Conservation (phyloP, 2,113 vertebrate genomes). For the Vidua chalybeata region DNA sequence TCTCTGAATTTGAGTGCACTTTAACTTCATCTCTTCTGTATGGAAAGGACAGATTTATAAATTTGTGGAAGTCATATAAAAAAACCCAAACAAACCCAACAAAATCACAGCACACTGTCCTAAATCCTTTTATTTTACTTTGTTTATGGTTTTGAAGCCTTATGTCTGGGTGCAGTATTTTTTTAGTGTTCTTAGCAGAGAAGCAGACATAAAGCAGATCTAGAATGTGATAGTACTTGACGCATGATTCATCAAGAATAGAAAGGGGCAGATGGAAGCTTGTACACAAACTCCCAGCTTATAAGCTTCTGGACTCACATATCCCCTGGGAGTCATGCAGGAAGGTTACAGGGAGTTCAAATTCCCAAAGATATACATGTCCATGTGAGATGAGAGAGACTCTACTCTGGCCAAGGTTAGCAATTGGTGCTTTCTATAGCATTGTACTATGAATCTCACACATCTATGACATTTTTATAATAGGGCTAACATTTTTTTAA, state of each 20-base stretch:
- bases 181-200: not conserved
- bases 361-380: not conserved
- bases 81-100: not conserved
- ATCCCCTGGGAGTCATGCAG: not conserved
- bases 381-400: not conserved
- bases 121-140: not conserved
- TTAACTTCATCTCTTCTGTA: not conserved
- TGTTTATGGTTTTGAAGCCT: not conserved
- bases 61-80: not conserved
- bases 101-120: not conserved
- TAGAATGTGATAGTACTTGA: not conserved
- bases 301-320: not conserved
- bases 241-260: not conserved
- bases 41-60: not conserved
- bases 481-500: not conserved
- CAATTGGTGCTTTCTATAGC: not conserved
- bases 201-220: constrained; percentile 12
- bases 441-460: not conserved
- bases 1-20: not conserved
- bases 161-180: not conserved
- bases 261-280: constrained; percentile 20
- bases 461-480: not conserved
- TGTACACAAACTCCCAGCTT: not conserved
- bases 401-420: not conserved
- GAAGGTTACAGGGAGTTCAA: not conserved